Base-by-base conservation (phyloP, 2,113 vertebrate genomes). In the Anas platyrhynchos region DNA sequence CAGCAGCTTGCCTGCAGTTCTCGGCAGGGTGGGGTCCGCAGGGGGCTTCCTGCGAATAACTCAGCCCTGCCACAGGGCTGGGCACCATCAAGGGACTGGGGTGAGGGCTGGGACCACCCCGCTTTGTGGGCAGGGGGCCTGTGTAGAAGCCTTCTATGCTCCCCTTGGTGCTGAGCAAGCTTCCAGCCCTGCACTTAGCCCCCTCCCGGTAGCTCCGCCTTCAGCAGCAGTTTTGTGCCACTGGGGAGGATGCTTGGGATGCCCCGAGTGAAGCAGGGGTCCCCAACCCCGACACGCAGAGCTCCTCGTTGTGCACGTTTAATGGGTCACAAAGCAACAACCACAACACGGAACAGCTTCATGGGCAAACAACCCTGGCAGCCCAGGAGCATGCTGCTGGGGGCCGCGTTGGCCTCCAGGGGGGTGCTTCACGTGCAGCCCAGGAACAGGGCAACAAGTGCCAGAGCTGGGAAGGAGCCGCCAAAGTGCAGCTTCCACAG, bases 41-140 rank as follows among this genome's bases (percentile, higher is more conserved):
- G 52, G 7, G 38, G 22, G 26, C 48, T 92, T 96, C 94, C 94
- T 90, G 73, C 84, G 85, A 97, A 96, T 32, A 3, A 8, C 36
- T 55, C 7, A 5, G 58, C 13, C 11, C 31, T 67, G n/a, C 18
- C 43, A 58, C 26, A 15, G 23, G 38, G n/a, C 36, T 82, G 16
- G 76, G 68, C 41, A 88, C 48, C 9, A 11, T 46, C 6, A 18
- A 68, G 55, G 18, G 63, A 0, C 55, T 20, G 50, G 26, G 61
- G 7, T 68, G 31, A 69, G 7, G 71, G 59, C 84, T 2, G 4
- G 9, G 59, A 43, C 59, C 15, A 13, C 29, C 7, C 7, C 17
- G 13, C 0, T 52, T 52, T 7, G 23, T 52, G 7, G 21, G 46
- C 11, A 21, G 5, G 9, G 23, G 22, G 54, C 26, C 26, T 52